These are phyloP conservation scores for Nestor notabilis DNA, from an alignment of 2,113 vertebrate species.

Conservation along the genomic window DNA sequence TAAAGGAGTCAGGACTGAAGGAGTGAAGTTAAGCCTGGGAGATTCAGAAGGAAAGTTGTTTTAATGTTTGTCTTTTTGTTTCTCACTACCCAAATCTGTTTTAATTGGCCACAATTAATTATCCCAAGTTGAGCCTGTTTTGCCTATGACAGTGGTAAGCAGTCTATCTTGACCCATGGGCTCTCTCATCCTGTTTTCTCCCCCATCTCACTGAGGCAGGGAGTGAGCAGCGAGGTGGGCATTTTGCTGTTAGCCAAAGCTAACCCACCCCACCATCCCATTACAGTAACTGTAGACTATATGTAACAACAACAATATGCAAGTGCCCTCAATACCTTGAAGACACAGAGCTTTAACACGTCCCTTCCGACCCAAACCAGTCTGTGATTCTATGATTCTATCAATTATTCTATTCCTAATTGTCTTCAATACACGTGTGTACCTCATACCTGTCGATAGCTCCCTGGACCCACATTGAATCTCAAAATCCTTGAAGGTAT, in stretches of 20 bases:
- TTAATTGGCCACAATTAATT: background rate
- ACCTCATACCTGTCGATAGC: background rate
- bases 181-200: background rate
- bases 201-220: too few species aligned
- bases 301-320: background rate
- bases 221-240: rapidly evolving
- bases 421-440: background rate
- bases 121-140: background rate
- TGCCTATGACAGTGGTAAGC: background rate
- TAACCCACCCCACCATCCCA: background rate
- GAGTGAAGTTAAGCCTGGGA: background rate
- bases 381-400: background rate
- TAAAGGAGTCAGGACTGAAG: background rate
- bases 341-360: background rate
- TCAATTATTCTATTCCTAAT: background rate
- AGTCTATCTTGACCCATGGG: background rate
- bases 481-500: background rate
- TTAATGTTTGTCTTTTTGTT: background rate
- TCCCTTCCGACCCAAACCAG: background rate
- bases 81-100: background rate
- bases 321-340: background rate
- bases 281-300: background rate
- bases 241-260: background rate
- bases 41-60: background rate
- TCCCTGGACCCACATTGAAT: background rate